These are phyloP conservation scores for Sander lucioperca DNA, from an alignment of 2,113 vertebrate genomes.

Conservation along the genomic window DNA sequence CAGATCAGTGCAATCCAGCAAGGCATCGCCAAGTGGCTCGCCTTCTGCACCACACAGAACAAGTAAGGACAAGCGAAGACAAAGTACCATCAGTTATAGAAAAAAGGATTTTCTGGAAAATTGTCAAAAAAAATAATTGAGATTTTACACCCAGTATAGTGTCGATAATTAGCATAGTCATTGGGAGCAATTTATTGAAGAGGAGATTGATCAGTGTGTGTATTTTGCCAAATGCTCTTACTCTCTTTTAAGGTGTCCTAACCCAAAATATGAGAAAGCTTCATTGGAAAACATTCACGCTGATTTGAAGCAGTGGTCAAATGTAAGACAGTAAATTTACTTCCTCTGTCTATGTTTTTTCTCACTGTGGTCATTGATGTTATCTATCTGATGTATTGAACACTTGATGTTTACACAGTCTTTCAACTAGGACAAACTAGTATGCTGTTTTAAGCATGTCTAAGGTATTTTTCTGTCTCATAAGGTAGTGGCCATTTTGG, in stretches of 20 bases:
- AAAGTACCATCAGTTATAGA: background rate
- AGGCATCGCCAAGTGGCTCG: slow-evolving; percentile 79
- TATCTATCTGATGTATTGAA: background rate
- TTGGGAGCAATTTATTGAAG: background rate
- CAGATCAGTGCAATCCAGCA: slow-evolving; percentile 70
- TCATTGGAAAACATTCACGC: slow-evolving; percentile 62
- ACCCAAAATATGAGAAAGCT: slow-evolving; percentile 55
- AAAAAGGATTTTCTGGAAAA: background rate
- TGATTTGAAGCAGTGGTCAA: slow-evolving; percentile 78
- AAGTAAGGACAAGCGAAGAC: slow-evolving; percentile 69
- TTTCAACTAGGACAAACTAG: background rate
- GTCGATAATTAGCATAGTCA: background rate
- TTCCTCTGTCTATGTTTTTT: background rate
- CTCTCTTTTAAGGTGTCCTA: slow-evolving; percentile 57
- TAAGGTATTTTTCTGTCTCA: background rate
- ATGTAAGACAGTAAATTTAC: slow-evolving; percentile 66
- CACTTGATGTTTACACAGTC: too few relatives aligned
- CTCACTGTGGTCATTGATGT: background rate
- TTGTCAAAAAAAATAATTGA: background rate
- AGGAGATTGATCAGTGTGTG: background rate
- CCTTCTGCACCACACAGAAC: slow-evolving; percentile 65
- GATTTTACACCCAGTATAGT: background rate
- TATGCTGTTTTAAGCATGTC: background rate
- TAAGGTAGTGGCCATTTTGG: background rate
- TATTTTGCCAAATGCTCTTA: slow-evolving; percentile 1